Conservation (phyloP, 2,888 invertebrate genomes). For the Heliconius sara region DNA sequence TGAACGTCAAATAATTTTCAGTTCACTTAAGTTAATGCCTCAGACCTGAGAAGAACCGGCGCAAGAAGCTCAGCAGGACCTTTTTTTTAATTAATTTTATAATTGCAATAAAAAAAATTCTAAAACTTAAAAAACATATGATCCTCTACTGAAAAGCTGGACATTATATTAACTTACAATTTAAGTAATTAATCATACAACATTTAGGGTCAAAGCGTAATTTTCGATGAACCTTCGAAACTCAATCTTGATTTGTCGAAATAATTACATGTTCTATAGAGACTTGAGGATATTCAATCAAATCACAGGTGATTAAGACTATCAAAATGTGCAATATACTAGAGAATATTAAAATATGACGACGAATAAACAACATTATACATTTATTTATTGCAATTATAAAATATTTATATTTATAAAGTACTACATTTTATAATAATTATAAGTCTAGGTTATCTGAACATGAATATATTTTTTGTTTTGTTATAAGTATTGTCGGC, state of each 20-base stretch:
- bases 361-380: not conserved
- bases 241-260: slow-evolving; percentile 23
- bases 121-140: no score
- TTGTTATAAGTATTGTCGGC: no score
- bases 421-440: no score
- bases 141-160: not conserved
- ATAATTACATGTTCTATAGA: slow-evolving; percentile 26
- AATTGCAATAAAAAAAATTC: no score
- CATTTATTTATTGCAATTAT: not conserved
- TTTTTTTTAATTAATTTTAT: no score
- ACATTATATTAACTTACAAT: not conserved
- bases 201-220: slow-evolving; percentile 25
- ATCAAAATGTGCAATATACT: slow-evolving; percentile 12
- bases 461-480: no score
- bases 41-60: no score
- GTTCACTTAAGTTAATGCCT: no score
- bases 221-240: slow-evolving; percentile 33
- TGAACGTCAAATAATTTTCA: no score
- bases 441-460: no score
- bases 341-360: not conserved
- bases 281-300: slow-evolving; percentile 9
- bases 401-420: not conserved
- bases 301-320: slow-evolving; percentile 13
- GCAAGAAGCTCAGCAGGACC: no score
- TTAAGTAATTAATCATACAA: slow-evolving; percentile 21